phyloP scores from a whole-genome alignment of 2,797 vertebrate species.

The Antrozous pallidus region DNA sequence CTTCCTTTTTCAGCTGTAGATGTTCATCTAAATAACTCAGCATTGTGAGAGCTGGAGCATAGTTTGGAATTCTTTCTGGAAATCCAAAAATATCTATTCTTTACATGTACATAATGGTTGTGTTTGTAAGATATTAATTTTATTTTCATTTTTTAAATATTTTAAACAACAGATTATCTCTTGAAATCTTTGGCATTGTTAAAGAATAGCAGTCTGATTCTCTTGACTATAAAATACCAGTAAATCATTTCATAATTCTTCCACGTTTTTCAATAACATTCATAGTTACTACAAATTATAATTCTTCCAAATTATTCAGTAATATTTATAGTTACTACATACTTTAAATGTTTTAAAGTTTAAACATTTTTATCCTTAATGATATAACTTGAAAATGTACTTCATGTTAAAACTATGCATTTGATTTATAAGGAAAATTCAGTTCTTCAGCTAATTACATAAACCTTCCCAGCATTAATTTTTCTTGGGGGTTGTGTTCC shows the following conservation, averaged over 20 bases:
- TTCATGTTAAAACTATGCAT: constrained; percentile 41
- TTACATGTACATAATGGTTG: not conserved
- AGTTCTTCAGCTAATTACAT: not conserved
- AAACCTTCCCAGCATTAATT: constrained; percentile 43
- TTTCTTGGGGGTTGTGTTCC: not conserved
- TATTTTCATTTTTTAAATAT: constrained; percentile 12
- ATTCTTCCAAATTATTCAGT: constrained; percentile 33
- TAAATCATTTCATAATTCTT: constrained; percentile 10
- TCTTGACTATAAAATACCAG: not conserved
- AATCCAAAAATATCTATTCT: constrained; percentile 58
- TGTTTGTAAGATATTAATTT: not conserved
- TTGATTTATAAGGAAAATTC: constrained; percentile 7
- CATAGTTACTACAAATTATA: not conserved
- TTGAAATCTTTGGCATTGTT: not conserved
- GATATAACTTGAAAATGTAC: constrained; percentile 38
- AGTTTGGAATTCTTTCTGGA: constrained; percentile 93
- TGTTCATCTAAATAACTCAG: constrained; percentile 94
- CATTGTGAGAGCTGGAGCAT: constrained; percentile 92
- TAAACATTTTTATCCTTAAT: constrained; percentile 18
- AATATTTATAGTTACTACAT: constrained; percentile 1
- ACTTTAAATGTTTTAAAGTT: not conserved
- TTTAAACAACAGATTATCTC: constrained; percentile 14
- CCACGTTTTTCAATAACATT: constrained; percentile 35
- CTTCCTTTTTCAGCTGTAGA: constrained; percentile 91
- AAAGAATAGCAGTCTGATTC: constrained; percentile 26